Conservation (phyloP, 2,888 invertebrate species). For the Polymixis flavicincta region DNA sequence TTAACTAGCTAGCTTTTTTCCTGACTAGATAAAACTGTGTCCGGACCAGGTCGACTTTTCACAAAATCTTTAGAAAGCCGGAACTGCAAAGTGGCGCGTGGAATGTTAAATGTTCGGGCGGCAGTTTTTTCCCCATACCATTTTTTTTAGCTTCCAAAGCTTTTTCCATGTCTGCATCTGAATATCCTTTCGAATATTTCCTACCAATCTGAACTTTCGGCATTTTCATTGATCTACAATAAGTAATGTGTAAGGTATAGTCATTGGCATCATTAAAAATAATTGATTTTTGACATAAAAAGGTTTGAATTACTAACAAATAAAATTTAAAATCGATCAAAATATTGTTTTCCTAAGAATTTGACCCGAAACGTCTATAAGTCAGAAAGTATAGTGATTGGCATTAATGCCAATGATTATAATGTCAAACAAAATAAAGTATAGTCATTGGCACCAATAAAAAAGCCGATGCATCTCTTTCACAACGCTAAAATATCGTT, state of each 20-base stretch:
- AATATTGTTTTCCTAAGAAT: too few relatives aligned
- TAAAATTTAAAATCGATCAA: too few relatives aligned
- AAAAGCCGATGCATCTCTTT: too few relatives aligned
- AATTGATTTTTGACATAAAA: slow-evolving; percentile 47
- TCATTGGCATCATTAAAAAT: slow-evolving; percentile 55
- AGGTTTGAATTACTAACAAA: too few relatives aligned
- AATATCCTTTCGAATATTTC: slow-evolving; percentile 51
- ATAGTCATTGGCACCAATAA: too few relatives aligned
- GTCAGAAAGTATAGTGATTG: slow-evolving; percentile 52
- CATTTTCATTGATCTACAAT: slow-evolving; percentile 41
- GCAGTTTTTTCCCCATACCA: slow-evolving; percentile 61
- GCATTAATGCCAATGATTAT: slow-evolving; percentile 39
- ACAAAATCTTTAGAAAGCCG: slow-evolving; percentile 50
- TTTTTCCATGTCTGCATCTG: slow-evolving; percentile 48
- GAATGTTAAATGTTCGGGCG: slow-evolving; percentile 60
- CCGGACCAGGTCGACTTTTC: slow-evolving; percentile 61
- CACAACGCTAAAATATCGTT: too few relatives aligned
- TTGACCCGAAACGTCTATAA: too few relatives aligned
- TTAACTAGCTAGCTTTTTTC: slow-evolving; percentile 58
- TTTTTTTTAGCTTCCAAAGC: slow-evolving; percentile 58
- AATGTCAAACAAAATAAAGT: too few relatives aligned
- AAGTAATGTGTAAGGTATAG: slow-evolving; percentile 49
- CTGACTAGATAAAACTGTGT: slow-evolving; percentile 55
- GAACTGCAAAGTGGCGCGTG: slow-evolving; percentile 62
- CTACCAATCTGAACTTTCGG: slow-evolving; percentile 49